Percentiles rank a stretch among this genome's conserved stretches.
Conservation (phyloP, 2,797 vertebrate genomes). For the Spinus pinus region DNA sequence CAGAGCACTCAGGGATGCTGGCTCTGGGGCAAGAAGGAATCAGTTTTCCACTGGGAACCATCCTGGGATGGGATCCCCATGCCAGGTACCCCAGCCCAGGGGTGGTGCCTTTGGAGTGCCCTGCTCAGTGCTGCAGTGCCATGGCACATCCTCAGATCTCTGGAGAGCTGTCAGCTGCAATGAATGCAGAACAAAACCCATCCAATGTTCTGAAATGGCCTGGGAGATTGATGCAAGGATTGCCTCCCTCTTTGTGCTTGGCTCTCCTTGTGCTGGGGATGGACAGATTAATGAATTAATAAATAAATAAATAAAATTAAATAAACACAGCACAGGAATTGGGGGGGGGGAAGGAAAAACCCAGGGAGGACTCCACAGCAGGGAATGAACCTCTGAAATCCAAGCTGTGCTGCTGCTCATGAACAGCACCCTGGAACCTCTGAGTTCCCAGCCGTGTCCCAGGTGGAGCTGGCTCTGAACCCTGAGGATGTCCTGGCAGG, state of each 20-base stretch:
- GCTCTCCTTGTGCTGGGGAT: background rate
- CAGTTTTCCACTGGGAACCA: background rate
- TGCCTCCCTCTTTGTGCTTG: background rate
- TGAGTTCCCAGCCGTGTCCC: background rate
- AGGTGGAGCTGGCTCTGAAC: background rate
- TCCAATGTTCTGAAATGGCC: background rate
- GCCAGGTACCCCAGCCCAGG: background rate
- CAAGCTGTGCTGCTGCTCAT: background rate
- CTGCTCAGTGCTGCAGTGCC: background rate
- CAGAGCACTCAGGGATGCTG: background rate
- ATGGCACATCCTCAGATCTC: background rate
- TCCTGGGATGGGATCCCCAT: background rate
- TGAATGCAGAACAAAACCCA: background rate
- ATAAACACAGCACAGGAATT: background rate
- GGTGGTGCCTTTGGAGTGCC: background rate
- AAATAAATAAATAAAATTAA: background rate
- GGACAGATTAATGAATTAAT: background rate
- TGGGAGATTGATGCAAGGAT: slow-evolving; percentile 7
- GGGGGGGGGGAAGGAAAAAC: accelerated
- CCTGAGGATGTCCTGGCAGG: background rate
- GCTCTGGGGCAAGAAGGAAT: background rate
- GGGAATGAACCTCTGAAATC: slow-evolving; percentile 50
- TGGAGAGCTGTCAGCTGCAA: background rate
- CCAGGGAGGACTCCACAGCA: background rate
- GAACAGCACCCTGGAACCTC: background rate